phyloP scores from a whole-genome alignment of 2,113 vertebrate genomes.

The Abramis brama region DNA sequence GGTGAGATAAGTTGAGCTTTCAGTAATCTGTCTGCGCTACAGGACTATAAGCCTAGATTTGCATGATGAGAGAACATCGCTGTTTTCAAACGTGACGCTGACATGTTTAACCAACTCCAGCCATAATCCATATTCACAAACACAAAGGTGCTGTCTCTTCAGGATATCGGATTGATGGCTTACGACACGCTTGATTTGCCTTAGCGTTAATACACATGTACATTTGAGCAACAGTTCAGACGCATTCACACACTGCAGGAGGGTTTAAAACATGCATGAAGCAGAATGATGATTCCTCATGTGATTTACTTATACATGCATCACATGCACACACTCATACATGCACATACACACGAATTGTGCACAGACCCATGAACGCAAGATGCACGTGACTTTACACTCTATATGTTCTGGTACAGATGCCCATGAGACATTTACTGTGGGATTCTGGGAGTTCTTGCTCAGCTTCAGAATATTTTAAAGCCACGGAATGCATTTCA shows the following conservation, averaged over 20 bases:
- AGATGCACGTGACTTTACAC: constrained; percentile 2
- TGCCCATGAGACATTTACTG: constrained; percentile 7
- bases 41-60: constrained; percentile 34
- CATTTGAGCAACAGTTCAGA: constrained; percentile 9
- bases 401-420: constrained; percentile 24
- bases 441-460: constrained; percentile 21
- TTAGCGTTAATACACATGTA: constrained; percentile 27
- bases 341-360: constrained; percentile 5
- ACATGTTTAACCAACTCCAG: constrained; percentile 55
- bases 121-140: constrained; percentile 44
- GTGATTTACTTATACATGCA: neutral
- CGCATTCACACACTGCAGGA: neutral
- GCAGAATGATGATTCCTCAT: neutral
- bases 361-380: neutral
- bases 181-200: constrained; percentile 4
- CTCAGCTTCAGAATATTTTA: neutral
- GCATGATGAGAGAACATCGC: constrained; percentile 16
- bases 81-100: constrained; percentile 48
- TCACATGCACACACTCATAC: neutral
- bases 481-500: neutral
- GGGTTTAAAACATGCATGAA: neutral
- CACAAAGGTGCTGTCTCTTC: constrained; percentile 26
- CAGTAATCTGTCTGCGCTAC: constrained; percentile 34
- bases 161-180: constrained; percentile 19
- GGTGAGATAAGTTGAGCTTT: constrained; percentile 23